phyloP scores from a whole-genome alignment of 2,797 vertebrate genomes.

The Lophotriccus pileatus region DNA sequence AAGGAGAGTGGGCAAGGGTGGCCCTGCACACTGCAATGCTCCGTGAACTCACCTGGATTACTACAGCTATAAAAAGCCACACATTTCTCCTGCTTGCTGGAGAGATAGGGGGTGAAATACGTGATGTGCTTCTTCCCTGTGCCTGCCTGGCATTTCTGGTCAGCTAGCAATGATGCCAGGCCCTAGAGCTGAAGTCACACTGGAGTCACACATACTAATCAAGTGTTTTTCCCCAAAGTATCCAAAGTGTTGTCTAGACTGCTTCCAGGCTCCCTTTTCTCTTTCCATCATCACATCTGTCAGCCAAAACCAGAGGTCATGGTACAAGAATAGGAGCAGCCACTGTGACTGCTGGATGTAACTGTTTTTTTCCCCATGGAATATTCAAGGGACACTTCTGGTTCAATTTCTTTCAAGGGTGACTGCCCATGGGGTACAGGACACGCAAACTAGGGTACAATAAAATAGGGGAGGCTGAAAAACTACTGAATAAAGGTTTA shows the following conservation, averaged over 20 bases:
- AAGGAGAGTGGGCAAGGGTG: neutral
- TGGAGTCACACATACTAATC: neutral
- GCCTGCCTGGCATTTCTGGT: neutral
- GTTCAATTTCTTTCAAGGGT: neutral
- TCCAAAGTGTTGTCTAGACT: neutral
- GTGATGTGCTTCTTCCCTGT: neutral
- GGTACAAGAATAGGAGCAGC: neutral
- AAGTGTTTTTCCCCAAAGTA: neutral
- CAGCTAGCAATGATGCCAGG: neutral
- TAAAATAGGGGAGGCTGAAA: neutral
- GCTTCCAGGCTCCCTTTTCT: neutral
- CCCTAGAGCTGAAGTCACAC: neutral
- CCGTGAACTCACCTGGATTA: neutral
- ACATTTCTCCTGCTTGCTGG: neutral
- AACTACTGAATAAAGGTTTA: neutral
- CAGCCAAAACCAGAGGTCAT: neutral
- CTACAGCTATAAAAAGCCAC: neutral
- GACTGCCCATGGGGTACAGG: neutral
- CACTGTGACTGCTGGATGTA: neutral
- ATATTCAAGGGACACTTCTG: neutral
- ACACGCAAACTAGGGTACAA: neutral
- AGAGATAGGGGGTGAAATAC: neutral
- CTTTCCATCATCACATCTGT: neutral
- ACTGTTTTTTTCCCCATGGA: neutral
- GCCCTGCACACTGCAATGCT: neutral